Base-by-base conservation (phyloP, 2,113 vertebrate species). In the Typhlomys cinereus region DNA sequence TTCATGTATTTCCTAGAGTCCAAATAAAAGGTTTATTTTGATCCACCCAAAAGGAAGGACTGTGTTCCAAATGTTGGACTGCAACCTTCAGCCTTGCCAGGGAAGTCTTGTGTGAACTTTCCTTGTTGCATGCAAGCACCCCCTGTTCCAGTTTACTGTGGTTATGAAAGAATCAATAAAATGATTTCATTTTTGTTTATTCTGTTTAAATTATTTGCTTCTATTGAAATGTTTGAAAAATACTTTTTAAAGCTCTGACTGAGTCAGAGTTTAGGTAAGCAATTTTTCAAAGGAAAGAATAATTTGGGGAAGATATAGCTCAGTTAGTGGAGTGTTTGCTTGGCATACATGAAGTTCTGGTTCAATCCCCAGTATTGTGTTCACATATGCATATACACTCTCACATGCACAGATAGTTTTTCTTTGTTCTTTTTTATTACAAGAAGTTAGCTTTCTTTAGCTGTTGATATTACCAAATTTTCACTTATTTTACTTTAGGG, bases 401-500 rank as follows among this genome's bases (percentile, higher is more conserved):
- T 18, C 36, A 34, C 31, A 54, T 11, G 20, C 46, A 50, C 29
- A 75, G 29, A n/a, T 29, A 34, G 15, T 3, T 31, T 62, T 25
- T 59, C 41, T 48, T 83, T 52, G 5, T 81, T 80, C 8, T 70
- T 66, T 85, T 29, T 85, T 29, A 14, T 48, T 21, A 75, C 34
- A 18, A 92, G 67, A 4, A 21, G 10, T 84, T 92, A 85, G 81
- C 25, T 84, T 52, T 52, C n/a, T 92, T 94, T 3, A 52, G 21
- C 70, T 73, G 25, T 93, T 92, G 86, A 74, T 74, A 10, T 50
- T 54, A 7, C 90, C 67, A 69, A 25, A 34, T 74, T 76, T 96
- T 89, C 91, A 29, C 59, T 90, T 86, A 36, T 46, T 94, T 95
- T 90, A 92, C 90, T 31, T 66, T 91, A 85, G 59, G 27, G 59